phyloP scores from a whole-genome alignment of 2,113 vertebrate genomes.

The Hyla sarda region DNA sequence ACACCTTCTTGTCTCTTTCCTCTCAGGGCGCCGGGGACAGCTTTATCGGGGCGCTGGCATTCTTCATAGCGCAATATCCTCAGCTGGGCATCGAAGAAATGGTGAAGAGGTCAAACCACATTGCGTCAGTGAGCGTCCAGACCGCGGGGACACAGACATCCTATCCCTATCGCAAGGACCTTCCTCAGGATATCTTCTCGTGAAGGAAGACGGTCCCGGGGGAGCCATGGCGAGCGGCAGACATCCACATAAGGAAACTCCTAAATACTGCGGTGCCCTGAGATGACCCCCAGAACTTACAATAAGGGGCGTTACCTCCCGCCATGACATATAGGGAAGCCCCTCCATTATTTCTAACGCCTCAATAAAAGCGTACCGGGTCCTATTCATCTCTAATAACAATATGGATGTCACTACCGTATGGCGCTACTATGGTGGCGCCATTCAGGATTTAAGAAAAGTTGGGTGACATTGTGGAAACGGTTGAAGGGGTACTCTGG shows the following conservation, averaged over 20 bases:
- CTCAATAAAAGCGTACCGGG: no score
- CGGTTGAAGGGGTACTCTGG: no score
- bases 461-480: no score
- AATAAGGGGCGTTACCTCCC: not conserved
- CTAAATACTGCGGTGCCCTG: not conserved
- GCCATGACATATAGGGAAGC: no score
- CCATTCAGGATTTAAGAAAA: no score
- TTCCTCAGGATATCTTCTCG: conserved; percentile 83
- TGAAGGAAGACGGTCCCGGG: not conserved
- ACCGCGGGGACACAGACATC: conserved; percentile 87
- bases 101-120: conserved; percentile 83
- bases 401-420: no score
- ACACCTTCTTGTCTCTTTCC: conserved; percentile 61
- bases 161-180: conserved; percentile 81
- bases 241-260: not conserved
- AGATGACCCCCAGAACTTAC: not conserved
- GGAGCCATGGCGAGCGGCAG: not conserved
- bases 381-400: no score
- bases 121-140: conserved; percentile 86
- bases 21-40: conserved; percentile 95
- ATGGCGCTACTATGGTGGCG: no score
- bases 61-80: conserved; percentile 88
- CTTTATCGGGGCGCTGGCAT: conserved; percentile 92
- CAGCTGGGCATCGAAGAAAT: conserved; percentile 86
- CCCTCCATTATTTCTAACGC: no score